Evolutionary conservation across 2,113 vertebrate species (phyloP).

Genomic region (Limnothrissa miodon): DNA sequence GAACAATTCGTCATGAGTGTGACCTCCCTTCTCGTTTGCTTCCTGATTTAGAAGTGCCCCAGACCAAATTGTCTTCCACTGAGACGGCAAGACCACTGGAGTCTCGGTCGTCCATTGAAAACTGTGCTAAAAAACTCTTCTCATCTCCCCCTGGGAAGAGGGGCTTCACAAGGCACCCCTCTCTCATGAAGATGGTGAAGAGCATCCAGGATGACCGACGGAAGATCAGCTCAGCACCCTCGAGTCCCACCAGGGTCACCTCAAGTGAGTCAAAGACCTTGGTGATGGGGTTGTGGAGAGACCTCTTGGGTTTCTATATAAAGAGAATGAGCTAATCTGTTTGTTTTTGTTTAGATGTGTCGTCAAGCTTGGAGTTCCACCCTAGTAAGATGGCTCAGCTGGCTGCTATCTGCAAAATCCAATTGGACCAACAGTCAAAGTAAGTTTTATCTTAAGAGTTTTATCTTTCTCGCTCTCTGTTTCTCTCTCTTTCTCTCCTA

Average conservation of each 20-base stretch:
- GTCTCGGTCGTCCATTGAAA: constrained; percentile 70
- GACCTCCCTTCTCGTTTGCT: constrained; percentile 14
- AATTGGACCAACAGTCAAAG: constrained; percentile 83
- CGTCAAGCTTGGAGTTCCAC: constrained; percentile 44
- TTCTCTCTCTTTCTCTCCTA: constrained; percentile 41
- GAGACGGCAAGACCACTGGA: constrained; percentile 54
- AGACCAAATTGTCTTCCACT: constrained; percentile 15
- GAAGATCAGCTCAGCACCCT: constrained; percentile 91
- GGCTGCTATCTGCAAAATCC: constrained; percentile 80
- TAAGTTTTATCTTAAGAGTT: constrained; percentile 63
- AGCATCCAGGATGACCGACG: constrained; percentile 85
- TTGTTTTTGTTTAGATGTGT: constrained; percentile 52
- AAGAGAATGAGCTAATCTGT: not conserved
- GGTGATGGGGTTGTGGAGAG: not conserved
- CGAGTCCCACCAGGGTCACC: constrained; percentile 79
- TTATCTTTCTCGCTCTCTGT: too few species aligned
- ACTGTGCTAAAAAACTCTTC: constrained; percentile 93
- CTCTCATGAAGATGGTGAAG: constrained; percentile 87
- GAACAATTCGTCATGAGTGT: not conserved
- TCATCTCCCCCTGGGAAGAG: constrained; percentile 75
- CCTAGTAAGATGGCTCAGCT: constrained; percentile 84
- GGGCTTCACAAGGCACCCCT: constrained; percentile 87
- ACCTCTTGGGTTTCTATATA: not conserved
- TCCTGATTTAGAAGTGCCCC: constrained; percentile 51
- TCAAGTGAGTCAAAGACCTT: constrained; percentile 61